Evolutionary conservation across 30 jellyfish, hydroid and myxozoan genomes (phyloP), one percentile per base, ranked within the genome.

Genomic region (Hydractinia echinata): DNA sequence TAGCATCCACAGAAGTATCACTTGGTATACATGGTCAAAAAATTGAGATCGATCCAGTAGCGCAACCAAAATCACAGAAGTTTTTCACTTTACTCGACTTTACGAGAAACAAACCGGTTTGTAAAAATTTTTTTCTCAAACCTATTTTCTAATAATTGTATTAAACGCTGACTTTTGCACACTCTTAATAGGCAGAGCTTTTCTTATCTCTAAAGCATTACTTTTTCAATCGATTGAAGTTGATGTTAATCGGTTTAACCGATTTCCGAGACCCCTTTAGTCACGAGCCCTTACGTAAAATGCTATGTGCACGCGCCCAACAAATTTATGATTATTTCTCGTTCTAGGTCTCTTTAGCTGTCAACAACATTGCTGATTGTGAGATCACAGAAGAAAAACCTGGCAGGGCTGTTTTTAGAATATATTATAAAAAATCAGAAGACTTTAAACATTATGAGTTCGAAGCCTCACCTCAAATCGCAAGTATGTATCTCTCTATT

Each of bases 1-100:
- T 85, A 20, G 93, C 96, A 5, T 67, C 98, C 10, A 86, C 96
- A 1, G 98, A 92, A 79, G 94, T 92, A 16, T 89, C 83, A 48
- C 94, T 92, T 18, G 98, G 98, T 53, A 87, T 92, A 10, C 88
- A 78, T 73, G 96, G 98, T 18, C 83, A 88, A 55, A 83, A 88
- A 44, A 87, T 92, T 21, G 98, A 92, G 52, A 87, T 92, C 52
- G 98, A 92, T 79, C 98, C 98, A 0, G 84, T 92, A 56, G 88
- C 92, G 15, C 98, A 92, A 84, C 67, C 94, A 13, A 92, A 92
- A 80, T 81, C 98, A 5, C 85, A 95, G 10, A 92, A 86, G 61
- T 92, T 92, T 84, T 91, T 94, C 92, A 79, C 86, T 53, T 30
- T 30, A 30, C 44, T 30, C 2, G 44, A 30, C 44, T 30, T 30